Evolutionary conservation across 2,797 vertebrate genomes (phyloP), one percentile per base, ranked within the genome.

Genomic region (Dendrocincla tyrannina): DNA sequence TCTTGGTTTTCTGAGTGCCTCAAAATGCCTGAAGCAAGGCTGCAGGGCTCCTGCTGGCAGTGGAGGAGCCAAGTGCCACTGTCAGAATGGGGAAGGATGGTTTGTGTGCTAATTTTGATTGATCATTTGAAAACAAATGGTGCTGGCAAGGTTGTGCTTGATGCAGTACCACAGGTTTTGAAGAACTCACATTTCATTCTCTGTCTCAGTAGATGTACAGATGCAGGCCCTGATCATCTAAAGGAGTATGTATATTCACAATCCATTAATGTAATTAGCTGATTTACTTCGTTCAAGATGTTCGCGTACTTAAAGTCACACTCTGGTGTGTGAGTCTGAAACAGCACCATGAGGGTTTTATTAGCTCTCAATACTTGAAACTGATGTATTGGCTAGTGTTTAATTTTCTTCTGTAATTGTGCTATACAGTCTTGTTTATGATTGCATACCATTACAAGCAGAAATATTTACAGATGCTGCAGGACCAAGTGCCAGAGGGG

Each of bases 91-190:
- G 72, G 52, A 58, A 55, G 70, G 63, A 37, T 7, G 5, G 16
- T 46, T 88, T 14, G 4, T 10, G 20, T 67, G 59, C 59, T 84
- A 10, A 66, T 93, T 93, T 68, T 66, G 64, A 90, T 75, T 42
- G 44, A 89, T 89, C 53, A 19, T 88, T 80, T 89, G 64, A 52
- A 87, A 92, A n/a, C 78, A 88, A 88, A 63, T 91, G 69, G 60
- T 80, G 62, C 53, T 69, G 67, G 41, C 42, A 59, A 55, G 20
- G 46, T 72, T 93, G 44, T 3, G 1, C 2, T 1, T 60, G 67
- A 44, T 74, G 42, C 7, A 9, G 27, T 63, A 25, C 16, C 22
- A 52, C 28, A 28, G 52, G 59, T 76, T 89, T 78, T 78, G 55
- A 89, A 78, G 63, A 85, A 59, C 63, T 77, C 14, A 0, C 15